Conservation (phyloP, 2,888 invertebrate genomes). For the Pyrrhosoma nymphula region DNA sequence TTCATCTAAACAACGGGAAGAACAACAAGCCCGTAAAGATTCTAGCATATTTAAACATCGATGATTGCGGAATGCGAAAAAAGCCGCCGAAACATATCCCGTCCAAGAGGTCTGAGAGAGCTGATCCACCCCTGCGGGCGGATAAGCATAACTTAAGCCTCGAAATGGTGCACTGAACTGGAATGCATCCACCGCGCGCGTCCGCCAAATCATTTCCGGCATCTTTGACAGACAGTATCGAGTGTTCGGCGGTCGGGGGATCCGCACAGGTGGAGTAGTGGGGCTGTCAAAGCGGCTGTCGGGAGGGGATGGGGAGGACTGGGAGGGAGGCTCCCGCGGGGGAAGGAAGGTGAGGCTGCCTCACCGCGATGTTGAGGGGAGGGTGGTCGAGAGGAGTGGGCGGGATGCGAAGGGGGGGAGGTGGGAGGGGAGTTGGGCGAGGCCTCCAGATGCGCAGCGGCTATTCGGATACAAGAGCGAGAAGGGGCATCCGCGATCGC, state of each 20-base stretch:
- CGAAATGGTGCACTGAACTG: constrained; percentile 22
- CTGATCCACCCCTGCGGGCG: background rate
- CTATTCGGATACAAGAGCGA: constrained; percentile 23
- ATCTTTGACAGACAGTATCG: constrained; percentile 28
- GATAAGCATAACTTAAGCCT: background rate
- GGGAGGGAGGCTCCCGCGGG: background rate
- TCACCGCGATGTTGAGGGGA: background rate
- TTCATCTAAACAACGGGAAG: too few species aligned
- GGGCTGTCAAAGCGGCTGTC: background rate
- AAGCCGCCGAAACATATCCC: background rate
- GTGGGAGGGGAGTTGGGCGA: background rate
- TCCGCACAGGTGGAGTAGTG: constrained; percentile 13
- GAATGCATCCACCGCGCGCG: background rate
- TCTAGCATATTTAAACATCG: background rate
- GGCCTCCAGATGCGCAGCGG: constrained; percentile 8
- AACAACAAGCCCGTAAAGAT: background rate
- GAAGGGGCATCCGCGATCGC: background rate
- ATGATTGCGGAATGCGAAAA: background rate
- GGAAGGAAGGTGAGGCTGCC: background rate
- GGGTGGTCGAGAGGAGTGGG: background rate
- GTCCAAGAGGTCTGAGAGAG: background rate
- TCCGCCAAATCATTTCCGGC: constrained; percentile 20
- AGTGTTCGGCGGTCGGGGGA: background rate
- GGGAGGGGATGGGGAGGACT: background rate
- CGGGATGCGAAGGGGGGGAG: background rate